Evolutionary conservation across 2,888 invertebrate species (phyloP), one percentile per base, ranked within the genome.

Genomic region (Abscondita cerata): DNA sequence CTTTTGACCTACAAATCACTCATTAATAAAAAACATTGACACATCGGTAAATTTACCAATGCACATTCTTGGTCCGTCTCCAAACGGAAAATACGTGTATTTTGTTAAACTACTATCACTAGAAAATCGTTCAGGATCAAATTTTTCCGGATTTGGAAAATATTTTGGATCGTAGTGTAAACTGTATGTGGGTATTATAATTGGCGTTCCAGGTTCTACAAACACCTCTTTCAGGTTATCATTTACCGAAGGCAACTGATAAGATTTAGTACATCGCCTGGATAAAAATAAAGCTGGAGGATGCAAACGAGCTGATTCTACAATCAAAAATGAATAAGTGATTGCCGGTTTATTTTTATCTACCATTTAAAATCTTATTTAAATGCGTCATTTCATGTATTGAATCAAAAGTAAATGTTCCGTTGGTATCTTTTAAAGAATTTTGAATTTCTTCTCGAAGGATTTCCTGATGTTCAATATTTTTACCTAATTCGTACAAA

Each of bases 341-440:
- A 44, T 41, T 8, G 9, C 9, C 4, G 13, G 15, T 8, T 41
- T 38, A n/a, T 52, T 12, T 13, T 13, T 31, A 12, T 31, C 67
- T 68, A 77, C 79, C 78, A 47, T 69, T 68, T 0, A 82, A 61
- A 1, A 81, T 81, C 64, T 77, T 77, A 31, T 83, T 82, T 66
- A 84, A 68, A 61, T 82, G 83, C 0, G 72, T 73, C 81, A 84
- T 80, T n/a, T 81, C 78, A 46, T 76, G 75, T 0, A 84, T 51
- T 0, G 75, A 68, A 1, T 84, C 82, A 57, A 78, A 83, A 3
- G 76, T 78, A 0, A 83, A 41, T 4, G 67, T 59, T 0, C 78
- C 81, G 1, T 71, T 68, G 48, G 79, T 60, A 16, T 75, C 73
- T 1, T 70, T 58, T 16, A 80, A 46, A 2, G 72, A 67, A 0